Evolutionary conservation across 1,140 invertebrate genomes (phyloP).

Genomic region (Lanistes nyassanus): DNA sequence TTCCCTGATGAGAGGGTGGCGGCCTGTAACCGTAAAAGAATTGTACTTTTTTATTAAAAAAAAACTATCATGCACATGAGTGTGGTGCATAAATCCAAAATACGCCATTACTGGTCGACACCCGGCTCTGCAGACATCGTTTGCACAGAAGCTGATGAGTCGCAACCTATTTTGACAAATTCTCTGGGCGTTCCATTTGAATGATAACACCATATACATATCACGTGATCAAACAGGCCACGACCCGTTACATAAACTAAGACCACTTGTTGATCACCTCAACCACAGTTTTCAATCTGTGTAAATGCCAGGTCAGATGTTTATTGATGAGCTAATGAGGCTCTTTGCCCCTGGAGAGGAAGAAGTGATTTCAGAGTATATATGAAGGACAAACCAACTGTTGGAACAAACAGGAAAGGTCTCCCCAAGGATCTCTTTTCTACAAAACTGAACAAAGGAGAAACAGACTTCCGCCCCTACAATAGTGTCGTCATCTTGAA

Average conservation of each 20-base stretch:
- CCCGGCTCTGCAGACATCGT: background rate
- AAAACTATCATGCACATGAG: slow-evolving; percentile 13
- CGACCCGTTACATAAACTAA: too few species aligned
- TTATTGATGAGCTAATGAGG: background rate
- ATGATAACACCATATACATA: background rate
- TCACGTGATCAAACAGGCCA: background rate
- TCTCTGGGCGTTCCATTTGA: background rate
- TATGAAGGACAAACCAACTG: background rate
- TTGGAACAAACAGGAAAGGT: too few species aligned
- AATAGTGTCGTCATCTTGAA: background rate
- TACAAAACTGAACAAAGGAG: background rate
- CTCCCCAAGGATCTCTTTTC: background rate
- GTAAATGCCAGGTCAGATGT: background rate
- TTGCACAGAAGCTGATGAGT: background rate
- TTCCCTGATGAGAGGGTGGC: background rate
- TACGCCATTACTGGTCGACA: slow-evolving; percentile 9
- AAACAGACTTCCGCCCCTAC: slow-evolving; percentile 5
- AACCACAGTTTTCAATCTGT: background rate
- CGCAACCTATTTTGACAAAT: background rate
- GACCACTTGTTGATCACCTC: too few species aligned
- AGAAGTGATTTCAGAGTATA: background rate
- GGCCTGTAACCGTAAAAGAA: background rate
- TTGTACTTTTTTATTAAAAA: slow-evolving; percentile 19
- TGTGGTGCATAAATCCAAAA: slow-evolving; percentile 1
- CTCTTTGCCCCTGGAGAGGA: background rate